These are phyloP conservation scores for Oryzias curvinotus DNA, from an alignment of 2,113 vertebrate species.

Conservation along the genomic window DNA sequence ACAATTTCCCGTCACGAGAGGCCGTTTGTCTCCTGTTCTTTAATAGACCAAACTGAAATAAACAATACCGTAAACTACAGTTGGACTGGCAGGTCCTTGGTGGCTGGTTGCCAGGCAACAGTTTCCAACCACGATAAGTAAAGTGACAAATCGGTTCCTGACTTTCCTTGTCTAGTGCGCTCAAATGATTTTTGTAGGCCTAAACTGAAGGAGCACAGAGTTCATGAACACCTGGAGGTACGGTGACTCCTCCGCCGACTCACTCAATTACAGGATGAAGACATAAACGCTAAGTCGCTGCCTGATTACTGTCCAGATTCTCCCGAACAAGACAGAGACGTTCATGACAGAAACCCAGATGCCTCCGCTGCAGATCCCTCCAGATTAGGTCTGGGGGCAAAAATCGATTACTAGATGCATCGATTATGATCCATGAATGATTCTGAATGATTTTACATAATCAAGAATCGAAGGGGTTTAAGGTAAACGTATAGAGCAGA, in stretches of 20 bases:
- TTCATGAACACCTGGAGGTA: conserved; percentile 70
- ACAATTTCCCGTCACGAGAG: neutral
- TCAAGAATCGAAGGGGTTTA: too few species aligned
- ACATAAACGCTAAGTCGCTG: conserved; percentile 17
- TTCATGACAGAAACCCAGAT: conserved; percentile 7
- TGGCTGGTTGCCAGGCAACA: conserved; percentile 8
- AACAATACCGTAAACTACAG: neutral
- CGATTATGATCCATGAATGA: too few species aligned
- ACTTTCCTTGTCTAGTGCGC: neutral
- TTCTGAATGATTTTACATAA: too few species aligned
- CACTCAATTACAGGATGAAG: conserved; percentile 25
- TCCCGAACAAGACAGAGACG: neutral
- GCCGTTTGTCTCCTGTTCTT: too few species aligned
- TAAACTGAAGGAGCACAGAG: conserved; percentile 30
- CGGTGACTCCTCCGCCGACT: conserved; percentile 54
- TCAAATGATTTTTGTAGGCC: conserved; percentile 3
- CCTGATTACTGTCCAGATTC: conserved; percentile 41
- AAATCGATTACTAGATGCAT: too few species aligned
- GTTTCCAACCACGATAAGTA: neutral
- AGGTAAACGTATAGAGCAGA: too few species aligned
- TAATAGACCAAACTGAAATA: too few species aligned
- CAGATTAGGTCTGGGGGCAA: too few species aligned
- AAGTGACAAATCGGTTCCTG: neutral
- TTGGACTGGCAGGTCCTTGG: neutral
- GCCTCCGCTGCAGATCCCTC: too few species aligned